Evolutionary conservation across 1,140 invertebrate genomes (phyloP).

Genomic region (Ips typographus): DNA sequence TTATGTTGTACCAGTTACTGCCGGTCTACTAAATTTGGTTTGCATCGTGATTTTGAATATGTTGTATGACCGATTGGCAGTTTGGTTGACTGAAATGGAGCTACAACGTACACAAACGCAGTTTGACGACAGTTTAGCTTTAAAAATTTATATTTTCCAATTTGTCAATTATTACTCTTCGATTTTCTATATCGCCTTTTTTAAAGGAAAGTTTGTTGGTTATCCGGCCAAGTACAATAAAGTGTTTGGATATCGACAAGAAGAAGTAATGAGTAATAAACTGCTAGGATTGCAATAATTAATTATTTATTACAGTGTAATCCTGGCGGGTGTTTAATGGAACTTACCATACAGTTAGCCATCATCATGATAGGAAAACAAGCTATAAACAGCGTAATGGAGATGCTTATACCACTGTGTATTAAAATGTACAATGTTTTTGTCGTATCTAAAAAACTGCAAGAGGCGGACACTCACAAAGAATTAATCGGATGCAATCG

Average conservation of each 20-base stretch:
- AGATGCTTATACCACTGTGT: slow-evolving; percentile 70
- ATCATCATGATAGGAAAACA: slow-evolving; percentile 89
- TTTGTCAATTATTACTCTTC: slow-evolving; percentile 88
- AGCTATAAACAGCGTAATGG: slow-evolving; percentile 76
- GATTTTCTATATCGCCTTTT: slow-evolving; percentile 84
- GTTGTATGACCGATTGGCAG: slow-evolving; percentile 56
- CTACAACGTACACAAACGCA: slow-evolving; percentile 82
- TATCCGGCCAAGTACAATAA: slow-evolving; percentile 75
- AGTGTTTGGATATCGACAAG: slow-evolving; percentile 69
- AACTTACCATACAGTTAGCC: slow-evolving; percentile 78
- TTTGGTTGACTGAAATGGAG: slow-evolving; percentile 72
- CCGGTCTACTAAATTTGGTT: slow-evolving; percentile 72
- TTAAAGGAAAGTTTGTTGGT: slow-evolving; percentile 79
- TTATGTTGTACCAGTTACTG: slow-evolving; percentile 64
- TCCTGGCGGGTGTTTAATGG: slow-evolving; percentile 79
- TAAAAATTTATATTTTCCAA: slow-evolving; percentile 86
- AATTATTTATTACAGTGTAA: slow-evolving; percentile 60
- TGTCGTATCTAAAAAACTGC: slow-evolving; percentile 42
- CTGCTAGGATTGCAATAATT: not conserved
- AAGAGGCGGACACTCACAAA: slow-evolving; percentile 38
- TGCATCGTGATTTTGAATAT: slow-evolving; percentile 58
- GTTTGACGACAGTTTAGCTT: slow-evolving; percentile 79
- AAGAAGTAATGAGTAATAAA: slow-evolving; percentile 61
- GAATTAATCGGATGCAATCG: slow-evolving; percentile 56
- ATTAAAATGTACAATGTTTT: slow-evolving; percentile 50